Evolutionary conservation across 1,140 invertebrate species (phyloP).

Genomic region (Drosophila melanica): DNA sequence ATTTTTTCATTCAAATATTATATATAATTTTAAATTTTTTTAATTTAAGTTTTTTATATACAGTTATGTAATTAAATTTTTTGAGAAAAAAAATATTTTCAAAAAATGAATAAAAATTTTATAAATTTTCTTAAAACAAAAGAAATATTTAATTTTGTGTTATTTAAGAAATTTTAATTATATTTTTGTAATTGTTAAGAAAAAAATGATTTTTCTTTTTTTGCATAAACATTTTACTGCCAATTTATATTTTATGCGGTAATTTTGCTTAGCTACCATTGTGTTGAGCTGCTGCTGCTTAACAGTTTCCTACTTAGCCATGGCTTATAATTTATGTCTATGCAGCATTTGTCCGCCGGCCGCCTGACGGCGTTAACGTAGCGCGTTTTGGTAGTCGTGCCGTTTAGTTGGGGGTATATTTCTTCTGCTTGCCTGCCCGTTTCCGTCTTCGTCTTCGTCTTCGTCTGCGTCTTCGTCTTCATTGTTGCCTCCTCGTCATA

Average conservation of each 20-base stretch:
- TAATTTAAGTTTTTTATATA: no score
- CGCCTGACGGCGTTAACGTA: slow-evolving; percentile 47
- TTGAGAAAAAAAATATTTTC: no score
- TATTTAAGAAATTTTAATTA: no score
- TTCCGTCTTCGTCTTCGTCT: slow-evolving; percentile 33
- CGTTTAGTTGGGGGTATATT: slow-evolving; percentile 38
- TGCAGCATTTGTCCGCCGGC: slow-evolving; percentile 69
- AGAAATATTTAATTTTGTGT: no score
- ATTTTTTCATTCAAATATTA: no score
- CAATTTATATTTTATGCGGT: slow-evolving; percentile 1
- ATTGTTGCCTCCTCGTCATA: slow-evolving; percentile 19
- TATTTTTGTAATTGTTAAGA: not conserved
- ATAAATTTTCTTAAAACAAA: no score
- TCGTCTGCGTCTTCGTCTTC: slow-evolving; percentile 29
- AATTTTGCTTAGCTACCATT: slow-evolving; percentile 40
- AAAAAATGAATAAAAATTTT: no score
- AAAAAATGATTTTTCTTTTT: not conserved
- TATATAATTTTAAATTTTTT: no score
- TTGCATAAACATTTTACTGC: not conserved
- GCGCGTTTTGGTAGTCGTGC: slow-evolving; percentile 71
- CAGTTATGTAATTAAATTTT: no score
- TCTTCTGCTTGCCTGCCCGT: slow-evolving; percentile 5
- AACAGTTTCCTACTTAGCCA: slow-evolving; percentile 57
- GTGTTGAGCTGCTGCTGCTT: slow-evolving; percentile 42
- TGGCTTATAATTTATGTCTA: slow-evolving; percentile 78